phyloP scores from a whole-genome alignment of 1,140 invertebrate species.

The Drosophila ananassae region DNA sequence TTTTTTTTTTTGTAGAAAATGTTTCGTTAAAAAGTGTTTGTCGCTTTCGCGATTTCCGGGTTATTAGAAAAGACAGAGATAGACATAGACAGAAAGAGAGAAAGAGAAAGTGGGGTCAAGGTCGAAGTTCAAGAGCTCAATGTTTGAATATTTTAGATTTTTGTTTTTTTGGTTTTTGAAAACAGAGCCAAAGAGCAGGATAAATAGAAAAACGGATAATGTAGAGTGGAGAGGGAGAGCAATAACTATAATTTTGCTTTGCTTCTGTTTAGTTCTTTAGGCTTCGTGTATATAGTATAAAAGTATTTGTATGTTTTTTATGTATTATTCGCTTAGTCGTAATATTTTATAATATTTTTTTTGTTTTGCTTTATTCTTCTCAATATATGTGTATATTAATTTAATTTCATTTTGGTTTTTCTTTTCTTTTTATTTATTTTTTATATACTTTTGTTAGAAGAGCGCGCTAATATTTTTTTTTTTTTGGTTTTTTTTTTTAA shows the following conservation, averaged over 20 bases:
- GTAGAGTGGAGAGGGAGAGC: constrained; percentile 28
- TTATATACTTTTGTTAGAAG: constrained; percentile 46
- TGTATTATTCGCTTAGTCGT: constrained; percentile 50
- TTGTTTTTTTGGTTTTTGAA: constrained; percentile 3
- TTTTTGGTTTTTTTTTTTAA: constrained; percentile 4
- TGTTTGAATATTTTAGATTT: constrained; percentile 10
- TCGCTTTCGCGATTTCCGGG: constrained; percentile 26
- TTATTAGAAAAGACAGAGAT: constrained; percentile 50
- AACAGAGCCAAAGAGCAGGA: constrained; percentile 32
- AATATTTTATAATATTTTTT: constrained; percentile 44
- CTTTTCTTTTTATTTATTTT: constrained; percentile 24
- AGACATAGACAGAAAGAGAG: constrained; percentile 39
- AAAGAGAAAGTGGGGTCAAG: constrained; percentile 49
- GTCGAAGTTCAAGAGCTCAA: constrained; percentile 38
- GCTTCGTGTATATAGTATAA: constrained; percentile 67
- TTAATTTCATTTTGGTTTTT: constrained; percentile 38
- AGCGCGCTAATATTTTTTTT: constrained; percentile 62
- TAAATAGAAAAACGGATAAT: constrained; percentile 9
- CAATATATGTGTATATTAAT: constrained; percentile 53
- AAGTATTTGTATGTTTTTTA: constrained; percentile 48
- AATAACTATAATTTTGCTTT: constrained; percentile 31
- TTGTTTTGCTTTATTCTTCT: constrained; percentile 51
- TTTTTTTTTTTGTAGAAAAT: constrained; percentile 53
- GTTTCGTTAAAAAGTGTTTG: constrained; percentile 63
- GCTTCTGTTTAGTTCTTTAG: constrained; percentile 42